Base-by-base conservation (phyloP, 2,113 vertebrate genomes). In the Turdus rufiventris region DNA sequence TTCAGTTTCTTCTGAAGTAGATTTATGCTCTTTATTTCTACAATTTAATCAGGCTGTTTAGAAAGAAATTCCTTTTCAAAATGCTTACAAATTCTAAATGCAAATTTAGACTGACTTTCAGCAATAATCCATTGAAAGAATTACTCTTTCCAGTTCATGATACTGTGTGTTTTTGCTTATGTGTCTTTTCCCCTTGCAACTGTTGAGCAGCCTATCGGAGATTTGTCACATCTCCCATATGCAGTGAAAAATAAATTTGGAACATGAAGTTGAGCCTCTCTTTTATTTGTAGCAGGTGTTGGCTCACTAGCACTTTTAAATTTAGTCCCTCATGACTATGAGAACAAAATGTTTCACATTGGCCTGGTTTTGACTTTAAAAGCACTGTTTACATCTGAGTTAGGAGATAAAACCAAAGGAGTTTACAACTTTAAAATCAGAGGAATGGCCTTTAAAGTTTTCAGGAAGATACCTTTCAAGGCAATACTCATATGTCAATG, bases 271-370 rank as follows among this genome's bases (percentile, higher is more conserved):
- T 88, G 33, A 29, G 48, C 23, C 63, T 73, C 38, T 87, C 50
- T 91, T 93, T 96, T 93, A 80, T 74, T 76, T 8, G 10, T 74
- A 88, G 82, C 89, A 95, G 82, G 82, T 95, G 88, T 71, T 88
- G 68, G 48, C 72, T 96, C 76, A 50, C 84, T 78, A 94, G 28
- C 87, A 93, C 60, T 89, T 97, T 95, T 89, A 93, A 88, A 89
- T 89, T 87, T 92, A 91, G 81, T 91, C 47, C 13, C 13, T 93
- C 50, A 34, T 82, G 45, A 68, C 29, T 77, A 62, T 51, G 53
- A 77, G 90, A 94, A 96, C 67, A 88, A 90, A 94, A 91, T 93
- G 81, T 93, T 93, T 95, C 36, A 58, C 66, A 74, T 1, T 88
- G 60, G 24, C 43, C 36, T 91, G 21, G 9, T 88, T 91, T 62